Evolutionary conservation across 2,113 vertebrate species (phyloP).

Genomic region (Esox niger): DNA sequence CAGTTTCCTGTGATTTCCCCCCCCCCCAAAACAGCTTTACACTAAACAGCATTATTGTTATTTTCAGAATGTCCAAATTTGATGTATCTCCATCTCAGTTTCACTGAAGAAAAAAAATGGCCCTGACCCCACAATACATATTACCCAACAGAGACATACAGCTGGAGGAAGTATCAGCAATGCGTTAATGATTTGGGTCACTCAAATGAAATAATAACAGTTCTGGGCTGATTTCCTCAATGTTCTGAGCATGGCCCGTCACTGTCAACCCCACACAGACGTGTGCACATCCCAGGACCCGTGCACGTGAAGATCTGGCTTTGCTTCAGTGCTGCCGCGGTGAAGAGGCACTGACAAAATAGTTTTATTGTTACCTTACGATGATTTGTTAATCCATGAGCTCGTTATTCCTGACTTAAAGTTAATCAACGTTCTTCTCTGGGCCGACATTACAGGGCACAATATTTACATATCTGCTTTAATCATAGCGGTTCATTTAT

Average conservation of each 20-base stretch:
- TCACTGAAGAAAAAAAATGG: no score
- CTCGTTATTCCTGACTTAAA: slow-evolving; percentile 73
- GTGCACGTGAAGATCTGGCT: slow-evolving; percentile 5
- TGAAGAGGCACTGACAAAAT: slow-evolving; percentile 42
- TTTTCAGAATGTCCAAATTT: no score
- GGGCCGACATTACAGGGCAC: slow-evolving; percentile 43
- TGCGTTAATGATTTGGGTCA: not conserved
- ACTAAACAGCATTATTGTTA: no score
- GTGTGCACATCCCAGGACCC: slow-evolving; percentile 5
- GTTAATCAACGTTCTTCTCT: slow-evolving; percentile 62
- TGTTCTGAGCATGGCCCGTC: not conserved
- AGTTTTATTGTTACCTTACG: slow-evolving; percentile 49
- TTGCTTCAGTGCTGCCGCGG: not conserved
- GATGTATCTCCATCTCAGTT: no score
- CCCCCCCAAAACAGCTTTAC: no score
- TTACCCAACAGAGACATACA: no score
- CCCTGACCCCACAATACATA: no score
- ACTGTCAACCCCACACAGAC: not conserved
- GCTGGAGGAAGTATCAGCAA: not conserved
- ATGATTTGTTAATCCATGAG: slow-evolving; percentile 33
- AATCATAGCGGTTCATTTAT: slow-evolving; percentile 72
- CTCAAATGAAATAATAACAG: not conserved
- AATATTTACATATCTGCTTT: slow-evolving; percentile 71
- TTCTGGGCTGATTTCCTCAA: not conserved
- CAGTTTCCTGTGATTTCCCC: no score